Evolutionary conservation across 2,113 vertebrate species (phyloP).

Genomic region (Anas platyrhynchos): DNA sequence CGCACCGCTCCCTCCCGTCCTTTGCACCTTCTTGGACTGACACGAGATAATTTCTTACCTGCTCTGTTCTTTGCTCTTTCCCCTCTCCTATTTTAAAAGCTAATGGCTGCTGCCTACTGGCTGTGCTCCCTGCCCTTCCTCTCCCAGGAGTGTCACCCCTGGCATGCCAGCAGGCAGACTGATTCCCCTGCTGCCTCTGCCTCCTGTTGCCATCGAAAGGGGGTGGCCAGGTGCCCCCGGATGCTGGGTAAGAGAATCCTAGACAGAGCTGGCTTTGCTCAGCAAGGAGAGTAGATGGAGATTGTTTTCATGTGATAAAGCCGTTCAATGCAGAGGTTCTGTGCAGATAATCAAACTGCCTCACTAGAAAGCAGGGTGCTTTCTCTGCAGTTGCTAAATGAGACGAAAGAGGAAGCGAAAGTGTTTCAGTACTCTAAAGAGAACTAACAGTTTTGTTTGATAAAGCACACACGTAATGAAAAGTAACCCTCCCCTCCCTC

Average conservation of each 20-base stretch:
- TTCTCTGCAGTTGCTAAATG: neutral
- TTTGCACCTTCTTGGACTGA: neutral
- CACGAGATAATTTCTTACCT: neutral
- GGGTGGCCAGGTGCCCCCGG: neutral
- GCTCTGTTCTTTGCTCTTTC: neutral
- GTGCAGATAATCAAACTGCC: neutral
- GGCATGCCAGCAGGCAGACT: neutral
- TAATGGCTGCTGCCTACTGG: neutral
- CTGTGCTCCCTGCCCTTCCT: neutral
- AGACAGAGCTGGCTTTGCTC: neutral
- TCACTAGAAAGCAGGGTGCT: neutral
- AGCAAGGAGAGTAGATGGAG: neutral
- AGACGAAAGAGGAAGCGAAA: conserved; percentile 31
- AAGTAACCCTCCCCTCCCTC: neutral
- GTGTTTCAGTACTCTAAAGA: neutral
- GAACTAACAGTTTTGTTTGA: neutral
- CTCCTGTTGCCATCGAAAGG: neutral
- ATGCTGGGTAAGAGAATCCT: neutral
- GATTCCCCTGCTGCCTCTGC: neutral
- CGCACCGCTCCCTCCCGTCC: neutral
- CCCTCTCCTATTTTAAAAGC: neutral
- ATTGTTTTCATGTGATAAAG: neutral
- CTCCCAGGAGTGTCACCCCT: neutral
- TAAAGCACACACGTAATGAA: neutral
- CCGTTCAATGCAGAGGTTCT: neutral